Evolutionary conservation across 2,113 vertebrate species (phyloP).

Genomic region (Crotalus horridus): DNA sequence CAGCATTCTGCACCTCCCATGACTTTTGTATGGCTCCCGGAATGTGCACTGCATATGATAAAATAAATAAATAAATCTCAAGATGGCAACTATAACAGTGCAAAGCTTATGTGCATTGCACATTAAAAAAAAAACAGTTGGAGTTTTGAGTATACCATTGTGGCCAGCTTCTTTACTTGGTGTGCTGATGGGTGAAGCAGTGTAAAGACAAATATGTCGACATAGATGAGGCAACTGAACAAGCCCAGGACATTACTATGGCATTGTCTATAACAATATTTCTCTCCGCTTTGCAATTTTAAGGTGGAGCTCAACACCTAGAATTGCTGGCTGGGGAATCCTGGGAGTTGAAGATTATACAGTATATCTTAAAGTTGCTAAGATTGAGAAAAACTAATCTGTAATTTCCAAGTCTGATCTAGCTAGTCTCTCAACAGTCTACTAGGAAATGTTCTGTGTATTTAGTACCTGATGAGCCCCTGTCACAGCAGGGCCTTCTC

Average conservation of each 20-base stretch:
- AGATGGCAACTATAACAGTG: neutral
- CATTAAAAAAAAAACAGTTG: neutral
- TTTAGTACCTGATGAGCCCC: neutral
- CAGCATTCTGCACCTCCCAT: neutral
- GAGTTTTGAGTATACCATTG: neutral
- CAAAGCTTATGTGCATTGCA: neutral
- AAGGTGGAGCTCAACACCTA: neutral
- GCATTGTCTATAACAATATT: neutral
- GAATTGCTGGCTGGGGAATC: neutral
- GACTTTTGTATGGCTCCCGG: neutral
- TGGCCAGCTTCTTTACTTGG: neutral
- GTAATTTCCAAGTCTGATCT: neutral
- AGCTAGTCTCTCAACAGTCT: neutral
- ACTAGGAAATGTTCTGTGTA: neutral
- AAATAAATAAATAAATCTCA: neutral
- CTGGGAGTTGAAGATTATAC: neutral
- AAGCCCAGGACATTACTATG: neutral
- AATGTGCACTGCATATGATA: neutral
- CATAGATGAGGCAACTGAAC: neutral
- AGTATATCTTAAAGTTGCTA: neutral
- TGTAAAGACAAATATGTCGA: neutral
- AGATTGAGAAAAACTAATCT: neutral
- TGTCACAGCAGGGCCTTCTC: neutral
- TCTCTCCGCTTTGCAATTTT: neutral
- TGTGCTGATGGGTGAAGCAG: neutral